These are phyloP conservation scores for Tachystola acroxantha DNA, from an alignment of 2,888 invertebrate genomes.

Conservation along the genomic window DNA sequence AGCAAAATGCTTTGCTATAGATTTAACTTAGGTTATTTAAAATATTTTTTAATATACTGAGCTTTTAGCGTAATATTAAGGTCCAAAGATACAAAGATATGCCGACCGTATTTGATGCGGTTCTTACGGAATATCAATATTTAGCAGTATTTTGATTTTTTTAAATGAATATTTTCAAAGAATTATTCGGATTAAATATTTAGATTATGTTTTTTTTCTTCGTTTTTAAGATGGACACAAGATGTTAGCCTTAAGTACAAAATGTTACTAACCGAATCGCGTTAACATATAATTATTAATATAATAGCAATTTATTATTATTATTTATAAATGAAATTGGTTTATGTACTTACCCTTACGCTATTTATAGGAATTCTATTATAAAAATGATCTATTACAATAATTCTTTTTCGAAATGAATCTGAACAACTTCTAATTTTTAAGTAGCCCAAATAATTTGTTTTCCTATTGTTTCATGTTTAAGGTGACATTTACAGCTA, in stretches of 20 bases:
- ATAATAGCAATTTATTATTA: slow-evolving; percentile 25
- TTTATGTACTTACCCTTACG: slow-evolving; percentile 66
- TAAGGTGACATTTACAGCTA: slow-evolving; percentile 1
- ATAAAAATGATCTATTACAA: slow-evolving; percentile 36
- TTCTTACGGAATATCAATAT: slow-evolving; percentile 17
- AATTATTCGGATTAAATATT: slow-evolving; percentile 32
- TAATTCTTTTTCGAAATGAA: slow-evolving; percentile 41
- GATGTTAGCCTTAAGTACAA: slow-evolving; percentile 61
- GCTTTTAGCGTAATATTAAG: slow-evolving; percentile 62
- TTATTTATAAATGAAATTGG: slow-evolving; percentile 49
- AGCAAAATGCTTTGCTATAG: slow-evolving; percentile 52
- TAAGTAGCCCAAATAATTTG: slow-evolving; percentile 27
- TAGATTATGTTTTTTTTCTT: slow-evolving; percentile 32
- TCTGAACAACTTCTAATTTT: slow-evolving; percentile 26
- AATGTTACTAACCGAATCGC: slow-evolving; percentile 58
- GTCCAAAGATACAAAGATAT: slow-evolving; percentile 60
- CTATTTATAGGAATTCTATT: slow-evolving; percentile 40
- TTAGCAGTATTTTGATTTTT: slow-evolving; percentile 32
- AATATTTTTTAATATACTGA: slow-evolving; percentile 31
- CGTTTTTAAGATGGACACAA: slow-evolving; percentile 46
- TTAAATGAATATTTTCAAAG: slow-evolving; percentile 28
- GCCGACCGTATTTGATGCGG: slow-evolving; percentile 53
- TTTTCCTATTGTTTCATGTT: slow-evolving; percentile 16
- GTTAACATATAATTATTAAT: slow-evolving; percentile 46
- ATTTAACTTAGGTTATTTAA: slow-evolving; percentile 49